Conservation (phyloP, 2,888 invertebrate genomes). For the Busseola fusca region DNA sequence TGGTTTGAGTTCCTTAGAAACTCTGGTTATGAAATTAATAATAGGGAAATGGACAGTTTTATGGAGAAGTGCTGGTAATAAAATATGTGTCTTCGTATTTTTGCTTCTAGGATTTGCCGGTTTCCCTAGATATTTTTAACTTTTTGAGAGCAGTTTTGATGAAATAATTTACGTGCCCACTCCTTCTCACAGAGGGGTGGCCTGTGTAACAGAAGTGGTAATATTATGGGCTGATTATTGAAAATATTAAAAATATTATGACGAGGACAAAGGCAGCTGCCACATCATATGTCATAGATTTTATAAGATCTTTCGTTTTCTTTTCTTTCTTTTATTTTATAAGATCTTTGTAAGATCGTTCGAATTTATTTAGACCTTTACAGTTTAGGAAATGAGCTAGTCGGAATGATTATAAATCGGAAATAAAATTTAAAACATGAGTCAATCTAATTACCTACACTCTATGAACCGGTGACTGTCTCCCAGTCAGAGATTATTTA, state of each 20-base stretch:
- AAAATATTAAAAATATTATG: neutral
- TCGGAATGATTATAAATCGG: neutral
- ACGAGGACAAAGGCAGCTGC: neutral
- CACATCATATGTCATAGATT: neutral
- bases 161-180: neutral
- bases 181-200: neutral
- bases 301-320: neutral
- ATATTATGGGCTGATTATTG: neutral
- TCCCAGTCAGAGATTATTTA: constrained; percentile 45
- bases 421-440: constrained; percentile 5
- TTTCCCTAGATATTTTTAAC: neutral
- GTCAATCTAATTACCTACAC: constrained; percentile 38
- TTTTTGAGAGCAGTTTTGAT: neutral
- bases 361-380: neutral
- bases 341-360: neutral
- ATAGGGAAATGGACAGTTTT: neutral
- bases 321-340: too few relatives aligned
- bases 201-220: neutral
- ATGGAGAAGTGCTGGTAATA: neutral
- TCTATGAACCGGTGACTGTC: constrained; percentile 34
- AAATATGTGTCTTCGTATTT: neutral
- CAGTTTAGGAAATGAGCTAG: neutral
- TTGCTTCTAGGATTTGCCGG: neutral
- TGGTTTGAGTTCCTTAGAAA: neutral
- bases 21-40: neutral